phyloP scores from a whole-genome alignment of 2,888 invertebrate genomes.

The Acanthacorydalis orientalis region DNA sequence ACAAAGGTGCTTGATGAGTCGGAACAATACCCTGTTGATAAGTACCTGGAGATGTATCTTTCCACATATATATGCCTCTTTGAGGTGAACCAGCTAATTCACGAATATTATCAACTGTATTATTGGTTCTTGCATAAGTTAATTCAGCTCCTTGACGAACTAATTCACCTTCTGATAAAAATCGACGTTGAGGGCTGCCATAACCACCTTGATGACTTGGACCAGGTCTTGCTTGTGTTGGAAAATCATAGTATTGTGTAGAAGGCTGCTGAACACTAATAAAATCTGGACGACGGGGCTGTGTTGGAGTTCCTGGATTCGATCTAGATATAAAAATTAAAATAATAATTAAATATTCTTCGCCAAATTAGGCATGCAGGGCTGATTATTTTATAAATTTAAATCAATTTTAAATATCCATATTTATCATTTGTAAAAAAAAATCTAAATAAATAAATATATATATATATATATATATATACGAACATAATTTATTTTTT shows the following conservation, averaged over 20 bases:
- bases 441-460: too few species aligned
- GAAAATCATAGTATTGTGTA: constrained; percentile 25
- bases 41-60: constrained; percentile 55
- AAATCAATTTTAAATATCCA: too few species aligned
- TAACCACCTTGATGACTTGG: constrained; percentile 16
- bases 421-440: too few species aligned
- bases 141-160: constrained; percentile 48
- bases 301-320: constrained; percentile 83
- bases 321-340: constrained; percentile 42
- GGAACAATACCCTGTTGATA: constrained; percentile 20
- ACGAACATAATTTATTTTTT: too few species aligned
- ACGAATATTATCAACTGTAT: constrained; percentile 71
- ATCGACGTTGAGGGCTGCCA: constrained; percentile 56
- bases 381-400: too few species aligned
- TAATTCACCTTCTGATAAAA: constrained; percentile 69
- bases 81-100: constrained; percentile 80
- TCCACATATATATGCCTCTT: constrained; percentile 65
- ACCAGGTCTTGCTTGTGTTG: constrained; percentile 14
- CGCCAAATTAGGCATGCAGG: too few species aligned
- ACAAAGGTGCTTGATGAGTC: constrained; percentile 3
- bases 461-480: too few species aligned
- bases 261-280: constrained; percentile 39
- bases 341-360: neutral
- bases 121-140: constrained; percentile 49
- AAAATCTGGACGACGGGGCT: constrained; percentile 76